phyloP scores from a whole-genome alignment of 2,888 invertebrate species.

The Macropis europaea region DNA sequence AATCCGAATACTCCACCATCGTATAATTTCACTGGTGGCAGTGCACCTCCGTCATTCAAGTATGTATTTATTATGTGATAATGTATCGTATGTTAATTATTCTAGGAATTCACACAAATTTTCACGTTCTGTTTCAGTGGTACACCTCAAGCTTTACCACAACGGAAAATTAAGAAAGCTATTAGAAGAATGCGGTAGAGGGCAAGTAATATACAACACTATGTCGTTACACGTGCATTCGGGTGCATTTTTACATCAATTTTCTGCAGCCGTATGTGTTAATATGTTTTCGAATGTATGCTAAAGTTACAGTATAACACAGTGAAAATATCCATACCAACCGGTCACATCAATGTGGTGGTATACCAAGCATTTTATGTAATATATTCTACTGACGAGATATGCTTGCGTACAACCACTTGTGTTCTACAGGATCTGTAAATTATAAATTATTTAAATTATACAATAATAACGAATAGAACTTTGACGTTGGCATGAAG shows the following conservation, averaged over 20 bases:
- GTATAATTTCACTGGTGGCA: constrained; percentile 81
- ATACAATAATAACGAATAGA: constrained; percentile 68
- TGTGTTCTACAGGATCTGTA: constrained; percentile 73
- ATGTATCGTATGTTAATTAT: background rate
- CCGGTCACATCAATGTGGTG: constrained; percentile 62
- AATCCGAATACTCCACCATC: constrained; percentile 80
- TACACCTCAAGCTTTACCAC: constrained; percentile 61
- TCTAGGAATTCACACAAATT: background rate
- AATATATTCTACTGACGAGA: constrained; percentile 65
- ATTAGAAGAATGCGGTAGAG: constrained; percentile 76
- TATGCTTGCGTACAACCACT: constrained; percentile 71
- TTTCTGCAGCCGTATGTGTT: constrained; percentile 42
- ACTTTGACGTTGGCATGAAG: constrained; percentile 63
- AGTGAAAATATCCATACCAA: constrained; percentile 51
- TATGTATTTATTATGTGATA: constrained; percentile 70
- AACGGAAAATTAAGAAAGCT: constrained; percentile 80
- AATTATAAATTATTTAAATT: constrained; percentile 77
- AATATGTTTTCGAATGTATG: constrained; percentile 52
- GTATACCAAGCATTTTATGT: constrained; percentile 71
- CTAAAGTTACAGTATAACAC: constrained; percentile 55
- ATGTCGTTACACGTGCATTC: constrained; percentile 41
- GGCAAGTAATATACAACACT: constrained; percentile 36
- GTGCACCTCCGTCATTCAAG: constrained; percentile 79
- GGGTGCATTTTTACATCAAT: constrained; percentile 50
- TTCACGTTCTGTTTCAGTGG: constrained; percentile 54